These are phyloP conservation scores for Oreamnos americanus DNA, from an alignment of 2,113 vertebrate species.

Conservation along the genomic window DNA sequence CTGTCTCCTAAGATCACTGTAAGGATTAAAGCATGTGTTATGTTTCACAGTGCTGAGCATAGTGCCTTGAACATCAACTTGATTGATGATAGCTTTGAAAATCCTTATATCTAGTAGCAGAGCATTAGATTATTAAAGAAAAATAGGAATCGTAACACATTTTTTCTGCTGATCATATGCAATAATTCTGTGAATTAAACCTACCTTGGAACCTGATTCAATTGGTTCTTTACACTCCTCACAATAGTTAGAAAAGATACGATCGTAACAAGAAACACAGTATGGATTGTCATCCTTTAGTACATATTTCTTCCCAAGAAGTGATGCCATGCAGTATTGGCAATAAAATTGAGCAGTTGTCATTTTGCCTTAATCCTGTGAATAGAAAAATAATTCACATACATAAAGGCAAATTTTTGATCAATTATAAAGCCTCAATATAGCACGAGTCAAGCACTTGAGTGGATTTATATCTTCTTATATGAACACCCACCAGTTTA, in stretches of 20 bases:
- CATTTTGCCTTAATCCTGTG: conserved; percentile 78
- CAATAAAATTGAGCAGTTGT: conserved; percentile 86
- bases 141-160: not conserved
- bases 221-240: conserved; percentile 90
- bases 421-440: not conserved
- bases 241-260: conserved; percentile 91
- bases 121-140: not conserved
- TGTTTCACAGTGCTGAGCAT: not conserved
- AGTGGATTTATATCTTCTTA: not conserved
- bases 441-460: not conserved
- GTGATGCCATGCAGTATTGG: conserved; percentile 91
- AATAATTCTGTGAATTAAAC: not conserved
- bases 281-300: conserved; percentile 90
- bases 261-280: conserved; percentile 92
- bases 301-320: conserved; percentile 92
- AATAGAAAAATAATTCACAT: conserved; percentile 43
- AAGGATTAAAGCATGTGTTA: not conserved
- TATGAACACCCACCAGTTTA: not conserved
- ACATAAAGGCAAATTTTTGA: not conserved
- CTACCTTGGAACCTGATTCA: conserved; percentile 92
- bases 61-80: not conserved
- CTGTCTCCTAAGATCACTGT: not conserved
- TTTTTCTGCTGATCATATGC: not conserved
- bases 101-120: not conserved
- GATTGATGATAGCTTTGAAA: not conserved